A percentile compares a stretch with the other conserved stretches of the same genome.
Conservation (phyloP, 37 sponge, comb jelly and placozoan genomes). For the Chondrilla cf. caribensis region DNA sequence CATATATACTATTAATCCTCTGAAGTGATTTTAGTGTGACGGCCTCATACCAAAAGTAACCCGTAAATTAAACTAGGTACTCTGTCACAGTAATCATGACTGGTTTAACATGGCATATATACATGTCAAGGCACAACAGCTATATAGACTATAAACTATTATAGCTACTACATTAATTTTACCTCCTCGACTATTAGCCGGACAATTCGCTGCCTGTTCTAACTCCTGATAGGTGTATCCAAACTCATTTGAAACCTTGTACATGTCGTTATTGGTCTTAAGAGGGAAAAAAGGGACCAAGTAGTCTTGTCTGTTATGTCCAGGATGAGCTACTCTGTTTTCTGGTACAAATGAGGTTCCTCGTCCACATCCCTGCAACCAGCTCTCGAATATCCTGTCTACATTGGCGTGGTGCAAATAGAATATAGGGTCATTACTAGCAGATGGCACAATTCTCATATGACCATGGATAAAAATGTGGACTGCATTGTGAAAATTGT, state of each 20-base stretch:
- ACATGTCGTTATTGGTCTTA: slow-evolving; percentile 49
- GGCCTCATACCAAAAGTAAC: too few species aligned
- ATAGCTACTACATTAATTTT: too few species aligned
- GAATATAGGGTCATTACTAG: slow-evolving; percentile 72
- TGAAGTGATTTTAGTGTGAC: too few species aligned
- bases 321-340: neutral
- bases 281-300: slow-evolving; percentile 63
- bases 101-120: too few species aligned
- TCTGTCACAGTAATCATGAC: too few species aligned
- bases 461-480: slow-evolving; percentile 18
- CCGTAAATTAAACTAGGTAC: too few species aligned
- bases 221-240: slow-evolving; percentile 35
- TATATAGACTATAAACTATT: too few species aligned
- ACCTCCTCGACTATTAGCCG: too few species aligned
- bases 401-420: slow-evolving; percentile 58
- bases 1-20: too few species aligned
- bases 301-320: slow-evolving; percentile 42
- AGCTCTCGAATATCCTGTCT: slow-evolving; percentile 60
- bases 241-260: slow-evolving; percentile 19
- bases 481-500: slow-evolving; percentile 2
- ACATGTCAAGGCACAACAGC: too few species aligned
- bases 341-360: neutral
- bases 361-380: slow-evolving; percentile 11
- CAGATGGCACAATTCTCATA: slow-evolving; percentile 42
- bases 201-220: neutral